Base-by-base conservation (phyloP, 2,113 vertebrate genomes). In the Alouatta palliata region DNA sequence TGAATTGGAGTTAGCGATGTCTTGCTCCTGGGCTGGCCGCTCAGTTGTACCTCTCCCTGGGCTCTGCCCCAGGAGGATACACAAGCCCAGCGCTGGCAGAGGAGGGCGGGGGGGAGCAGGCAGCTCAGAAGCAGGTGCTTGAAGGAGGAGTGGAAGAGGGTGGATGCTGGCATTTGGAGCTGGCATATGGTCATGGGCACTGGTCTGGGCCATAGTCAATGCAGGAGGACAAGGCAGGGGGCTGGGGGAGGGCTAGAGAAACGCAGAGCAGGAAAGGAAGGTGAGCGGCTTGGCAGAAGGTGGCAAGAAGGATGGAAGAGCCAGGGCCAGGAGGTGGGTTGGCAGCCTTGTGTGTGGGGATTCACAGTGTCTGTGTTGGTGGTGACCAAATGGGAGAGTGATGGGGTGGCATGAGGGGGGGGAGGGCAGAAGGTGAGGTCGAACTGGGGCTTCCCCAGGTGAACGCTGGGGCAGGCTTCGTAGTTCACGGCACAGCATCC, bases 141-240 rank as follows among this genome's bases (percentile, higher is more conserved):
- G 92, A 92, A 92, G 90, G 88, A 91, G 75, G 95, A 77, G 56
- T 71, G 40, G 87, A 71, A n/a, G 47, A 96, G 92, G 54, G 87
- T 16, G 32, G 66, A 13, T 73, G 76, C 54, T 91, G 93, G 96
- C 56, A 0, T 87, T 93, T 93, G 89, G 84, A 94, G 87, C 52
- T 40, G 91, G 94, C 98, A 98, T 96, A 97, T 97, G 98, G 98
- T 93, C 11, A 64, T 88, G 90, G 98, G 96, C 95, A 97, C 21
- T 66, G 96, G 97, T 95, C 95, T 97, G 96, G 92, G 91, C 96
- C 81, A 23, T 14, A 75, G 91, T 97, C n/a, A 73, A 81, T 94
- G 61, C 96, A 96, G 64, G 58, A 97, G 91, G 80, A 87, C 91
- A 87, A 83, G 90, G 76, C 93, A 96, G 70, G 49, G 19, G 52